These are phyloP conservation scores for Myiozetetes cayanensis DNA, from an alignment of 2,113 vertebrate genomes.

Conservation along the genomic window DNA sequence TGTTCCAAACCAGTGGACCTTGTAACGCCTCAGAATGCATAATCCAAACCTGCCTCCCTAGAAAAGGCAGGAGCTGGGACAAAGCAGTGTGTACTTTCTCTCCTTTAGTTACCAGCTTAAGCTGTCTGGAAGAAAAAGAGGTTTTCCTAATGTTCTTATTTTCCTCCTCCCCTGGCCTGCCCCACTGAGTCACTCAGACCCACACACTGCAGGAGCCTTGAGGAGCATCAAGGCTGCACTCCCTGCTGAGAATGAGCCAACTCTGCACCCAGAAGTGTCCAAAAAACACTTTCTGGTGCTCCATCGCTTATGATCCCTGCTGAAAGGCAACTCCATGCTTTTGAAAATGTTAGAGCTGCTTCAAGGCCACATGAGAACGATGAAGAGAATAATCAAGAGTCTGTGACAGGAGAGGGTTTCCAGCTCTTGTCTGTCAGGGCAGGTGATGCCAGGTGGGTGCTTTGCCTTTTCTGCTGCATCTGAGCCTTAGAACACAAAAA, in stretches of 20 bases:
- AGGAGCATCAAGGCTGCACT: neutral
- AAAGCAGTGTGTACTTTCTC: neutral
- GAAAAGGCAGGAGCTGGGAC: neutral
- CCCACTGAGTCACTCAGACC: neutral
- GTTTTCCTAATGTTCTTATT: neutral
- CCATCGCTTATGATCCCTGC: neutral
- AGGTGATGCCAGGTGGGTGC: neutral
- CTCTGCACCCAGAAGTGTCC: neutral
- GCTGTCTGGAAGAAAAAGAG: neutral
- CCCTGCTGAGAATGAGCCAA: neutral
- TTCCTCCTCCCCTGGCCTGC: no score
- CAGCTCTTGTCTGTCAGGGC: neutral
- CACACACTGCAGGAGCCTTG: fast-evolving
- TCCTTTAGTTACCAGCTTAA: neutral
- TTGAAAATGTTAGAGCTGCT: neutral
- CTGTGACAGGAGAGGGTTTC: neutral
- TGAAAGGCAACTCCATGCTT: neutral
- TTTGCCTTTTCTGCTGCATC: neutral
- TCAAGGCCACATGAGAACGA: fast-evolving
- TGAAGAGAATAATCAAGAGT: neutral
- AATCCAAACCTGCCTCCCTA: neutral
- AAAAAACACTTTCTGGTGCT: neutral
- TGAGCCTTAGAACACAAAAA: neutral
- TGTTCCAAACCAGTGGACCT: constrained; percentile 63
- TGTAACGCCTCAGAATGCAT: constrained; percentile 15